Evolutionary conservation across 2,797 vertebrate genomes (phyloP).

Genomic region (Adelosebastes latens): DNA sequence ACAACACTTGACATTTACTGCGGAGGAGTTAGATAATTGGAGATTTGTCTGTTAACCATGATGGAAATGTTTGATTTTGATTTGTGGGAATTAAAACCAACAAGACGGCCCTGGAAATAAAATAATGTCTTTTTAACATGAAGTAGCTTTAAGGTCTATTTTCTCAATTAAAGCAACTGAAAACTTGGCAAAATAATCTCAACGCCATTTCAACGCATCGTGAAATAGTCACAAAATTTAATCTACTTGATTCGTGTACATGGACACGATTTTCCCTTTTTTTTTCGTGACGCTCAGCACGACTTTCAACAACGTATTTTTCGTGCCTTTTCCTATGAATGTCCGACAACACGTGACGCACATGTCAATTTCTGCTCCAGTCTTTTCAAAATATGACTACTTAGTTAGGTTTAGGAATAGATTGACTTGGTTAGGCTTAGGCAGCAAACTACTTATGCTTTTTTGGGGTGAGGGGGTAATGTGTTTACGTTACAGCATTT

Average conservation of each 20-base stretch:
- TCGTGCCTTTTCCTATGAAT: no score
- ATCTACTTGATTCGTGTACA: no score
- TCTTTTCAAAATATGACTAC: no score
- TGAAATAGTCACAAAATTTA: no score
- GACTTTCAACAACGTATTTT: no score
- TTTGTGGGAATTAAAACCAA: neutral
- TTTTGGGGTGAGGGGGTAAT: neutral
- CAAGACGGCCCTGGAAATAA: neutral
- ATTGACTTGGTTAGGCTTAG: no score
- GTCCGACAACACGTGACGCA: no score
- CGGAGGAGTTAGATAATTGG: neutral
- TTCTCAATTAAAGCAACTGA: neutral
- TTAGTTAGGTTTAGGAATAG: no score
- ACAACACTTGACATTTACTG: conserved; percentile 11
- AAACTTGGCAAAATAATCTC: neutral
- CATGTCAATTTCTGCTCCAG: no score
- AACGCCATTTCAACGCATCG: neutral
- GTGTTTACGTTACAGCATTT: neutral
- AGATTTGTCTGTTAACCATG: conserved; percentile 5
- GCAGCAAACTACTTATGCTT: no score
- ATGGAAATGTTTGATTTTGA: conserved; percentile 12
- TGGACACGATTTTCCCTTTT: no score
- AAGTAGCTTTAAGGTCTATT: neutral
- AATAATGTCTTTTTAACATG: neutral
- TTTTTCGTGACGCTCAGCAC: no score